Evolutionary conservation across 92 coral and sea anemone species (phyloP).

Genomic region (Bergia sp.): DNA sequence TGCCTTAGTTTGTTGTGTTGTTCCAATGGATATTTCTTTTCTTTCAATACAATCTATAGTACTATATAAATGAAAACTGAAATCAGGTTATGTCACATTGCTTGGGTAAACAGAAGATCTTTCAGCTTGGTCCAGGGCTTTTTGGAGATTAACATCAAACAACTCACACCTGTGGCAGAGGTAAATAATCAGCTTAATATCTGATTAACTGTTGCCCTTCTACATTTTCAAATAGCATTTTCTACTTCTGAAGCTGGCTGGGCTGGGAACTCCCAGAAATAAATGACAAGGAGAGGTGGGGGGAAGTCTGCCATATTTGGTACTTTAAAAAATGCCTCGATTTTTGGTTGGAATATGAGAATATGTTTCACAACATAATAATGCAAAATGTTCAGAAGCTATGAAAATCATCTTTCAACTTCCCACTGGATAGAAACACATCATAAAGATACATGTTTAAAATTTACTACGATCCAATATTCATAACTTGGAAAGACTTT

Average conservation of each 20-base stretch:
- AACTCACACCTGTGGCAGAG: conserved; percentile 84
- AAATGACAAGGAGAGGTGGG: no score
- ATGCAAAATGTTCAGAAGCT: neutral
- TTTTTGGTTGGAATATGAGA: no score
- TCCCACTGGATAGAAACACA: no score
- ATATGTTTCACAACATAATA: no score
- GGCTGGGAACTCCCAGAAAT: no score
- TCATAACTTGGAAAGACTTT: no score
- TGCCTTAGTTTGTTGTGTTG: neutral
- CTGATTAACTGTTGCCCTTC: neutral
- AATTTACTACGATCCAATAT: no score
- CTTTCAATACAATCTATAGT: neutral
- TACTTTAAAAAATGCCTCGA: no score
- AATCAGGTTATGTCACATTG: conserved; percentile 42
- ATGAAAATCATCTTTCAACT: no score
- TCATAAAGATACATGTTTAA: no score
- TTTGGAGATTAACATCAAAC: conserved; percentile 89
- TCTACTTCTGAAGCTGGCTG: neutral
- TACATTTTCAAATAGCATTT: neutral
- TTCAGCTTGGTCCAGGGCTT: conserved; percentile 92
- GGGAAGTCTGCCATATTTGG: no score
- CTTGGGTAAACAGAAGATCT: conserved; percentile 74
- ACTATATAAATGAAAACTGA: neutral
- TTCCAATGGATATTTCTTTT: neutral
- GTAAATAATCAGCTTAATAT: conserved; percentile 10